Evolutionary conservation across 2,797 vertebrate species (phyloP).

Genomic region (Sebastes steindachneri): DNA sequence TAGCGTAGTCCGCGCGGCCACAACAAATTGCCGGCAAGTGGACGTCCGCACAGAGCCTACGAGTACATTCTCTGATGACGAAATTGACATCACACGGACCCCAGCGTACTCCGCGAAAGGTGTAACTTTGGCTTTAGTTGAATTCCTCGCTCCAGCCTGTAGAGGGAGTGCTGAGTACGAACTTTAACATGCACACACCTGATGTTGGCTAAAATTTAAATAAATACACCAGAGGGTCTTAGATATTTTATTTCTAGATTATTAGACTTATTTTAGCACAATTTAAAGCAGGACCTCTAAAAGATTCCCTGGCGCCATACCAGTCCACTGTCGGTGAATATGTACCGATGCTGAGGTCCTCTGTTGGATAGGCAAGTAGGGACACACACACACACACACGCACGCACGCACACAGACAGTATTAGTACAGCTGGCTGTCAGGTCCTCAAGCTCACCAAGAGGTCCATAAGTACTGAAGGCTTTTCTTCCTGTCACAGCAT

Average conservation of each 20-base stretch:
- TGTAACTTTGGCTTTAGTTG: background rate
- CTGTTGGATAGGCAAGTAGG: background rate
- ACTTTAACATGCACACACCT: background rate
- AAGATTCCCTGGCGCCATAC: background rate
- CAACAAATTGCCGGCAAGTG: too few relatives aligned
- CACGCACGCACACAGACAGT: slow-evolving; percentile 13
- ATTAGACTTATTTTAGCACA: background rate
- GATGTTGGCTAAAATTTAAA: background rate
- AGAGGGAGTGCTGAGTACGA: background rate
- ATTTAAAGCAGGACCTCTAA: background rate
- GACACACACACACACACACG: background rate
- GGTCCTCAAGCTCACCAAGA: slow-evolving; percentile 84
- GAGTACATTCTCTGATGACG: too few relatives aligned
- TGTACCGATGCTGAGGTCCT: background rate
- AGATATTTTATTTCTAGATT: too few relatives aligned
- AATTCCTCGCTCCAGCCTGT: background rate
- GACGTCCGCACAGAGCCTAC: too few relatives aligned
- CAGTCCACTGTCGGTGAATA: background rate
- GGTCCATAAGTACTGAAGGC: slow-evolving; percentile 86
- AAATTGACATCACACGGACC: too few relatives aligned
- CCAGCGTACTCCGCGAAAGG: too few relatives aligned
- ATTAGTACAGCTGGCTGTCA: slow-evolving; percentile 90
- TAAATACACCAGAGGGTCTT: background rate
- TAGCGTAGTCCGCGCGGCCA: too few relatives aligned
- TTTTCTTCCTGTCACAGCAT: slow-evolving; percentile 83